Evolutionary conservation across 2,113 vertebrate genomes (phyloP), one percentile per base, ranked within the genome.

Genomic region (Anseranas semipalmata): DNA sequence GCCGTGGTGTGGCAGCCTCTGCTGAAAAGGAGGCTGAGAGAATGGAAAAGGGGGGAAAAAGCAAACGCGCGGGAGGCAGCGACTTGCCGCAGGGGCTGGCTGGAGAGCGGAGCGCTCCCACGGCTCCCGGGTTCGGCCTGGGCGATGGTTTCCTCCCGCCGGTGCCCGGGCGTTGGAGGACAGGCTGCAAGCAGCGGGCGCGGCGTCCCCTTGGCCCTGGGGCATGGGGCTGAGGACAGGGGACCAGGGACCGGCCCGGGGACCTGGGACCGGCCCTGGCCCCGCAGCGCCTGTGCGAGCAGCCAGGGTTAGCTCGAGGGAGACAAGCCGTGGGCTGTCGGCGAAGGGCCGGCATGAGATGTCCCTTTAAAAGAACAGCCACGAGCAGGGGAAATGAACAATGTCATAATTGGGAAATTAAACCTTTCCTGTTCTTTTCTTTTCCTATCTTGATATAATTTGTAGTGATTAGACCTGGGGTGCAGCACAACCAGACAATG

Each of bases 381-480:
- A 2, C 1, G 55, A 60, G 72, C 67, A 16, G 66, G 48, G 59
- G 80, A 72, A n/a, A 48, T 0, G 33, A 90, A 21, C 80, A 50
- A 72, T 50, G 70, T 65, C 77, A 0, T 65, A 88, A 90, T 90
- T 60, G 74, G 76, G 46, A 84, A 96, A 90, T 96, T 43, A 90
- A 96, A 92, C 45, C 93, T 78, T 95, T 83, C 95, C 83, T 12
- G n/a, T 71, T 85, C 76, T 59, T 72, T 55, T 60, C 75, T 89
- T 71, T 78, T 52, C 68, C 80, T 33, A 48, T 37, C 90, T 75
- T 24, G 45, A 35, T 45, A 24, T 28, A 32, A 95, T 92, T 92
- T 93, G 84, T 89, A 55, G 6, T 10, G 27, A 73, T 93, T 58
- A 91, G 94, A 95, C 62, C 62, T 10, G 83, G 90, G 95, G 88